Base-by-base conservation (phyloP, 2,113 vertebrate species). In the Laterallus jamaicensis region DNA sequence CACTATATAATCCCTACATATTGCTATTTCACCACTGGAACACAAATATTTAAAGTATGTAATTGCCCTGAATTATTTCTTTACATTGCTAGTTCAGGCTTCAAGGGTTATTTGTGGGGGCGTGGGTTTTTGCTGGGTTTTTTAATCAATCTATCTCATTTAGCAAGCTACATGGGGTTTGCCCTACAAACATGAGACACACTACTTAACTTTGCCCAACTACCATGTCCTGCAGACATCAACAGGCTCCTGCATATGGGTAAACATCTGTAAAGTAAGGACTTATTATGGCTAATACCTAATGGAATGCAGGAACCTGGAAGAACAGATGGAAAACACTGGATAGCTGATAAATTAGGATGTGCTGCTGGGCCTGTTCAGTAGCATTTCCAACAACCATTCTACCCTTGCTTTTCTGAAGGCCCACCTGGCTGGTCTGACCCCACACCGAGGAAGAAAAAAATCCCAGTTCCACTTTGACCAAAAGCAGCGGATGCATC, bases 391-490 rank as follows among this genome's bases (percentile, higher is more conserved):
- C 66, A 69, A 40, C 24, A 67, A 13, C 14, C 2, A 0, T 11
- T 70, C 58, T 42, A 70, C 60, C 47, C 28, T 35, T 29, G 47
- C 28, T 28, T 64, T 68, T 78, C 55, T 22, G 26, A 88, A 64
- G 10, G 67, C 42, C 19, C 21, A 50, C 7, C 37, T 7, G 4
- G 44, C 25, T 0, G 0, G 11, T 47, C 18, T 59, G 58, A 64
- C 9, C 9, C 22, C 42, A 74, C 0, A 0, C 42, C 11, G 8
- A 88, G 62, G 9, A 86, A 82, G 29, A 83, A 86, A 82, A 82
- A 83, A 90, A 73, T 39, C 35, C 29, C 63, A 54, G 44, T 4
- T 35, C 24, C 2, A 2, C 29, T 67, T 21, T 9, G 6, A 55
- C 25, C 29, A 56, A 22, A 37, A 64, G 21, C 11, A 37, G 44